Percentiles rank a stretch among this genome's conserved stretches.
Evolutionary conservation across 2,113 vertebrate genomes (phyloP).

Genomic region (Carollia perspicillata): DNA sequence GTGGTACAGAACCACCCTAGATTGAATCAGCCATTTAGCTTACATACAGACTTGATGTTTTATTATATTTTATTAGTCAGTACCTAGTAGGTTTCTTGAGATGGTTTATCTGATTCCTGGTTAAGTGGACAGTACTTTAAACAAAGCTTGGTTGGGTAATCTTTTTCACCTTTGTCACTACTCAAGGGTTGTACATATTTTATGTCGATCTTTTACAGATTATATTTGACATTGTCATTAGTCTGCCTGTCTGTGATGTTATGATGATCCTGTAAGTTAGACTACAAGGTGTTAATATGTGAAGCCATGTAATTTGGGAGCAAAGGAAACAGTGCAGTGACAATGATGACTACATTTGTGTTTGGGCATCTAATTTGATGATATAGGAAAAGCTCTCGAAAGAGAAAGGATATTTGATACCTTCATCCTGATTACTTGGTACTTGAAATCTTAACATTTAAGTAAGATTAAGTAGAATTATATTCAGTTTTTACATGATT

Average conservation of each 20-base stretch:
- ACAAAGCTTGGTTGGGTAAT: neutral
- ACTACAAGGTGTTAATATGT: neutral
- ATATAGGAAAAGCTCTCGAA: neutral
- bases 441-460: neutral
- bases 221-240: neutral
- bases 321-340: neutral
- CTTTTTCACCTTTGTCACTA: neutral
- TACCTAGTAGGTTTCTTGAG: neutral
- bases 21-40: neutral
- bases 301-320: neutral
- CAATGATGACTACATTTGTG: neutral
- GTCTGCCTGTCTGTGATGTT: neutral
- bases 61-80: neutral
- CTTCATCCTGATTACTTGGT: neutral
- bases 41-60: neutral
- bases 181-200: neutral
- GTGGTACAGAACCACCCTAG: neutral
- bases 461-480: neutral
- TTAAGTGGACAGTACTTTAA: neutral
- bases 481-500: constrained; percentile 1
- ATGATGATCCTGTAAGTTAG: neutral
- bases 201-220: neutral
- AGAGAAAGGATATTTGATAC: neutral
- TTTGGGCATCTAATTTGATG: neutral
- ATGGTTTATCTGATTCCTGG: neutral